Percentiles rank a stretch among this genome's conserved stretches.
These are phyloP conservation scores for Dorcus parallelipipedus DNA, from an alignment of 2,888 invertebrate genomes.

Conservation along the genomic window DNA sequence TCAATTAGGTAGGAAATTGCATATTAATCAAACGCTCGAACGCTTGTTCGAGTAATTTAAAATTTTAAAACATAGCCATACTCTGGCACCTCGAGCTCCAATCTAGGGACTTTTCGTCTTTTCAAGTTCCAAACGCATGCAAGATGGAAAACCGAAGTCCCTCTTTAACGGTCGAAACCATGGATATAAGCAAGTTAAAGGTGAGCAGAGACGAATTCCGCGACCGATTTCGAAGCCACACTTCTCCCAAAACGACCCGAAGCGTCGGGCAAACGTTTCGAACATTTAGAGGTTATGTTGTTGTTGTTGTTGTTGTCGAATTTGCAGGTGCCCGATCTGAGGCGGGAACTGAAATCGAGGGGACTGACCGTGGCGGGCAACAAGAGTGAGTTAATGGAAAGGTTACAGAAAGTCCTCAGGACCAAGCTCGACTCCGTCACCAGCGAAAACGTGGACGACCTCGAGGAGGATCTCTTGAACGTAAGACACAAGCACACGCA, in stretches of 20 bases:
- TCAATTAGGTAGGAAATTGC: no score
- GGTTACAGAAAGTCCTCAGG: conserved; percentile 65
- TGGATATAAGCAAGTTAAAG: conserved; percentile 40
- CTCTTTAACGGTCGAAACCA: conserved; percentile 3
- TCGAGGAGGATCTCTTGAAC: conserved; percentile 57
- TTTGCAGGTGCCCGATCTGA: conserved; percentile 77
- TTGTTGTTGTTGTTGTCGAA: conserved; percentile 3
- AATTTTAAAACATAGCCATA: no score
- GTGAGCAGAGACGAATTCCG: conserved; percentile 23
- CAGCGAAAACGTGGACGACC: conserved; percentile 52
- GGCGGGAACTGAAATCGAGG: conserved; percentile 75
- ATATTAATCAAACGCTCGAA: no score
- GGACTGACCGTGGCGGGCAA: conserved; percentile 73
- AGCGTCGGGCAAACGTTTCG: background rate
- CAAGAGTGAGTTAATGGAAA: conserved; percentile 75
- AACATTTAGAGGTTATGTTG: conserved; percentile 26
- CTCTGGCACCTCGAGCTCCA: no score
- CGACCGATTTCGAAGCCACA: background rate
- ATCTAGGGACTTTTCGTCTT: background rate
- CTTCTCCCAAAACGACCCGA: background rate
- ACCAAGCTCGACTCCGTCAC: conserved; percentile 43
- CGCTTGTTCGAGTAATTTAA: no score
- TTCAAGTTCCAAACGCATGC: background rate
- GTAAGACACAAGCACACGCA: conserved; percentile 38
- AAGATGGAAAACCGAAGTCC: background rate